Percentiles rank a stretch among this genome's conserved stretches.
Evolutionary conservation across 2,797 vertebrate species (phyloP).

Genomic region (Florisuga fusca): DNA sequence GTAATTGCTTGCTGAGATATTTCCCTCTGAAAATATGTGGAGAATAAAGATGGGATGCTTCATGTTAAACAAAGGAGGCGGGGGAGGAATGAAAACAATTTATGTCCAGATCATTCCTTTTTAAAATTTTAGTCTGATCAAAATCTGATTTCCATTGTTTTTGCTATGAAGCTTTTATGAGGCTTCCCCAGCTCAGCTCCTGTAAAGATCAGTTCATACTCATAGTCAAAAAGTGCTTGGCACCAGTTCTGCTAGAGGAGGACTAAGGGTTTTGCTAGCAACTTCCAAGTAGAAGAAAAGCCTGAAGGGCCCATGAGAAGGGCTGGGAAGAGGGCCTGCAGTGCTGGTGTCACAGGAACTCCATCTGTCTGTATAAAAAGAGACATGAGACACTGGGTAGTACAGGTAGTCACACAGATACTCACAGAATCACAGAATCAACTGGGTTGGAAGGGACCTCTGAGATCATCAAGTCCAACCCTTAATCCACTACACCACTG

Average conservation of each 20-base stretch:
- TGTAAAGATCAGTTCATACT: slow-evolving; percentile 45
- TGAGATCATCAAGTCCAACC: no score
- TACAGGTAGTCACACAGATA: neutral
- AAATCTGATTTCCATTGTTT: slow-evolving; percentile 50
- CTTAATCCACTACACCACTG: no score
- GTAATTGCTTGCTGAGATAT: slow-evolving; percentile 51
- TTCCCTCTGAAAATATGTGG: slow-evolving; percentile 56
- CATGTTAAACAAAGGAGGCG: neutral
- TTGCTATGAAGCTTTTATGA: slow-evolving; percentile 34
- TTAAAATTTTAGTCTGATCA: slow-evolving; percentile 46
- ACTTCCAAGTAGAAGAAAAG: neutral
- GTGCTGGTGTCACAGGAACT: neutral
- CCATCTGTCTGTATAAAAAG: neutral
- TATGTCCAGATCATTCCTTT: slow-evolving; percentile 12
- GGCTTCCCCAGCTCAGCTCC: slow-evolving; percentile 57
- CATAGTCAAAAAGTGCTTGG: slow-evolving; percentile 49
- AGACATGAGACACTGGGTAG: neutral
- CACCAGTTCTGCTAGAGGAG: slow-evolving; percentile 12
- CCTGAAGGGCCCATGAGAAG: neutral
- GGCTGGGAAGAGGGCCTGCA: neutral
- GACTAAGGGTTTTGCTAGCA: slow-evolving; percentile 30
- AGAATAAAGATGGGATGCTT: slow-evolving; percentile 27
- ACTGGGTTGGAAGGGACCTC: no score
- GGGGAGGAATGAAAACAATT: neutral
- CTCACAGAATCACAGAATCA: no score